Base-by-base conservation (phyloP, 2,888 invertebrate species). In the Zaprionus bogoriensis region DNA sequence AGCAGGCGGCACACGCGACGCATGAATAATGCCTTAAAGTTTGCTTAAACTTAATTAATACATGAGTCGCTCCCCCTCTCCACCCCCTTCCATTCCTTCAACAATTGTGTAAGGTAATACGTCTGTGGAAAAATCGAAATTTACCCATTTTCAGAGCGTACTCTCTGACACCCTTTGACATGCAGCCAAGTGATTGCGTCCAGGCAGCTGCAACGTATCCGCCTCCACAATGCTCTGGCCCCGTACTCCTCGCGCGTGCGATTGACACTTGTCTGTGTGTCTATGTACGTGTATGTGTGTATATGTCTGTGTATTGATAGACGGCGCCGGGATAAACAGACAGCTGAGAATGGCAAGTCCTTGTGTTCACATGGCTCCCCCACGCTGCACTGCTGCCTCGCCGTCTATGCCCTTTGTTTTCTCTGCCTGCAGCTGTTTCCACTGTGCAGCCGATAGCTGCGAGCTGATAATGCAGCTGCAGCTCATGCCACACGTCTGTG, bases 1-100 rank as follows among this genome's bases (percentile, higher is more conserved):
- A 51, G 55, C 59, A 52, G 62, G n/a, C 30, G 42, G 61, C 59
- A 41, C 53, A 61, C 66, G 23, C 47, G 50, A 51, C 61, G 61
- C 52, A 69, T 80, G 83, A 79, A 52, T 68, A 73, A 83, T 80
- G 42, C 65, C 77, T 69, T 70, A 45, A 80, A 80, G 73, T 80
- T 77, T 66, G 67, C 73, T 63, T 70, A 59, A 65, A 77, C 77
- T 77, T 75, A 80, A 83, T 80, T 80, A 77, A 65, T 58, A 48
- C 64, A 50, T 50, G 57, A 3, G 9, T 19, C 10, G 0, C 1
- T 10, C 38, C 7, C 64, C 41, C 38, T 32, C 46, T 19, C 10
- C 6, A 44, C 39, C 30, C 20, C 25, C 20, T 30, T 41, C 19
- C 42, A 4, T 22, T 23, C 14, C 23, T 4, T 47, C 6, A 44